Evolutionary conservation across 2,888 invertebrate species (phyloP).

Genomic region (Drosophila nigricruria): DNA sequence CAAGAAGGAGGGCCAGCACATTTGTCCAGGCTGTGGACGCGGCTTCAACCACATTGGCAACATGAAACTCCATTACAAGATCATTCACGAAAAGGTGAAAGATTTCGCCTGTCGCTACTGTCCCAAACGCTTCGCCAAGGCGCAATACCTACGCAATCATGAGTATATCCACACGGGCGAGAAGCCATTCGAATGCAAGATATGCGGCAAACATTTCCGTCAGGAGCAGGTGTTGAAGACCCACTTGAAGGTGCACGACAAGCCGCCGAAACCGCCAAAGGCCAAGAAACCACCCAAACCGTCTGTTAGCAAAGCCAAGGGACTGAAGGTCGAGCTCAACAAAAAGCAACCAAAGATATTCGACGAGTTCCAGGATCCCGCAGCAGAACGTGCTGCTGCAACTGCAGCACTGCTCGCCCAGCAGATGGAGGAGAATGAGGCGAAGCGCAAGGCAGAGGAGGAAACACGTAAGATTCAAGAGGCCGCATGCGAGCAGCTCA

Average conservation of each 20-base stretch:
- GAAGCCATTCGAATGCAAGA: conserved; percentile 82
- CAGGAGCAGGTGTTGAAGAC: conserved; percentile 83
- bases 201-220: conserved; percentile 83
- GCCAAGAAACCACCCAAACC: conserved; percentile 62
- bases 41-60: conserved; percentile 84
- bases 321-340: conserved; percentile 56
- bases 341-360: conserved; percentile 70
- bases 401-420: conserved; percentile 81
- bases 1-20: conserved; percentile 83
- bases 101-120: conserved; percentile 83
- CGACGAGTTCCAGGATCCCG: conserved; percentile 73
- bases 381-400: conserved; percentile 75
- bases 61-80: conserved; percentile 82
- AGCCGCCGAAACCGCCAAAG: conserved; percentile 65
- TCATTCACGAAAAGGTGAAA: conserved; percentile 84
- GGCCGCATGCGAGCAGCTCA: conserved; percentile 79
- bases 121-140: conserved; percentile 83
- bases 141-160: conserved; percentile 84
- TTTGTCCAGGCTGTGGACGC: conserved; percentile 82
- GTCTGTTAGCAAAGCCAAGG: conserved; percentile 53
- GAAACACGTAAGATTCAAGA: conserved; percentile 80
- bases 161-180: conserved; percentile 84
- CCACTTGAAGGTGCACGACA: conserved; percentile 82
- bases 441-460: conserved; percentile 77
- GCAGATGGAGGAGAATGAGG: conserved; percentile 79